Evolutionary conservation across 92 coral and sea anemone genomes (phyloP).

Genomic region (Paragorgia papillata): DNA sequence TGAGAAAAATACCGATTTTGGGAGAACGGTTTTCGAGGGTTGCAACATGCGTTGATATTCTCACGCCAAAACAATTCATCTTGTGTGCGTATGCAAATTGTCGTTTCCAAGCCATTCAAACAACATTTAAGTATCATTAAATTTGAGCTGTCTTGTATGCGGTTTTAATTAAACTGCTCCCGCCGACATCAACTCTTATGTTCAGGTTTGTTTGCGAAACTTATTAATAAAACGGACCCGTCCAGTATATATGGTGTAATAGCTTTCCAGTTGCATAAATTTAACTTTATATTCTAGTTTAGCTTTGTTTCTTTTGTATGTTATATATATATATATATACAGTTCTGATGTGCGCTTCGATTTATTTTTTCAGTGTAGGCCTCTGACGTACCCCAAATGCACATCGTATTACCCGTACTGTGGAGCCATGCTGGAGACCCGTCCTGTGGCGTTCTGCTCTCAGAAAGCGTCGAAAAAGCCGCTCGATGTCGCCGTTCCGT

Average conservation of each 20-base stretch:
- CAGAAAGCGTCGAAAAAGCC: conserved; percentile 14
- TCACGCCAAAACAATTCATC: not conserved
- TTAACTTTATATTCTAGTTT: not conserved
- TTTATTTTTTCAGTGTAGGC: conserved; percentile 7
- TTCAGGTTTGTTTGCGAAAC: no score
- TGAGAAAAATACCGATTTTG: not conserved
- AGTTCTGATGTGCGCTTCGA: no score
- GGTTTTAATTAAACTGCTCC: not conserved
- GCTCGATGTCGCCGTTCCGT: not conserved
- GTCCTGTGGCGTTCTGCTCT: conserved; percentile 1
- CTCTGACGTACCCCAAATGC: conserved; percentile 7
- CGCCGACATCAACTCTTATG: not conserved
- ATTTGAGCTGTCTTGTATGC: not conserved
- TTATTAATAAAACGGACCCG: no score
- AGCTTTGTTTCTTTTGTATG: no score
- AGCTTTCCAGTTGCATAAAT: not conserved
- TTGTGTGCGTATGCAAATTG: not conserved
- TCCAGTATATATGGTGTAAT: no score
- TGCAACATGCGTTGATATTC: not conserved
- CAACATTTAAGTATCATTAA: not conserved
- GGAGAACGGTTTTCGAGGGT: no score
- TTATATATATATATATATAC: no score
- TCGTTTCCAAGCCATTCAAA: not conserved
- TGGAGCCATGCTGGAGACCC: not conserved
- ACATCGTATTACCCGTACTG: conserved; percentile 4